Conservation (phyloP, 2,797 vertebrate genomes). For the Anableps anableps region DNA sequence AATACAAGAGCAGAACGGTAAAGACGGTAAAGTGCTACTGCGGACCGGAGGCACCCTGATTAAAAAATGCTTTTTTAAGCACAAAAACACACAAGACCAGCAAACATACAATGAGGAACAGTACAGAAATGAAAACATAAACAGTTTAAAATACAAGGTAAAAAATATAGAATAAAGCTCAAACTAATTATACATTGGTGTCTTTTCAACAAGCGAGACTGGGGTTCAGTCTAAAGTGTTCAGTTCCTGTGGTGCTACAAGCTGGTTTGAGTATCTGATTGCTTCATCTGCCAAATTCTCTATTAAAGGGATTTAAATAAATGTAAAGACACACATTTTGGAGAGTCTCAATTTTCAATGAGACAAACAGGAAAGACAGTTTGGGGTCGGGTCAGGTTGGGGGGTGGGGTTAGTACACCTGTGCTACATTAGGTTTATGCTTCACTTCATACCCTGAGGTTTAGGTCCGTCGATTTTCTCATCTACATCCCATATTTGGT, state of each 20-base stretch:
- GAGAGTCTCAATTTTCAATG: conserved; percentile 40
- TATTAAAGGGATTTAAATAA: conserved; percentile 71
- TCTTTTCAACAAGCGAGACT: conserved; percentile 45
- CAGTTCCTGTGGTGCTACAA: conserved; percentile 61
- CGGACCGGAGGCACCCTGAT: conserved; percentile 74
- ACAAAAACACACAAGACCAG: conserved; percentile 64
- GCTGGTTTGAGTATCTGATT: conserved; percentile 55
- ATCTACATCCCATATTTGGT: conserved; percentile 70
- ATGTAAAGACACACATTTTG: conserved; percentile 39
- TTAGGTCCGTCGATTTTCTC: conserved; percentile 70
- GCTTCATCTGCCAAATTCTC: conserved; percentile 60
- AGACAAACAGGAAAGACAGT: conserved; percentile 59
- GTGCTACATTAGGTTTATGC: conserved; percentile 80
- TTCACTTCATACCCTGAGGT: conserved; percentile 85
- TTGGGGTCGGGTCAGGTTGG: conserved; percentile 39
- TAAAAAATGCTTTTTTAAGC: conserved; percentile 63
- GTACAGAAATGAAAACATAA: conserved; percentile 45
- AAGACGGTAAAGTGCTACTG: conserved; percentile 78
- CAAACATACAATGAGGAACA: conserved; percentile 53
- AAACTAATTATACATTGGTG: conserved; percentile 62
- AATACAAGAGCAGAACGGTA: conserved; percentile 58
- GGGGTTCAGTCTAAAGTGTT: conserved; percentile 42
- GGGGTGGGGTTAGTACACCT: conserved; percentile 55
- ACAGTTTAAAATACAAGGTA: conserved; percentile 60
- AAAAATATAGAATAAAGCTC: conserved; percentile 55